A percentile compares a stretch with the other conserved stretches of the same genome.
Evolutionary conservation across 2,113 vertebrate species (phyloP).

Genomic region (Miniopterus natalensis): DNA sequence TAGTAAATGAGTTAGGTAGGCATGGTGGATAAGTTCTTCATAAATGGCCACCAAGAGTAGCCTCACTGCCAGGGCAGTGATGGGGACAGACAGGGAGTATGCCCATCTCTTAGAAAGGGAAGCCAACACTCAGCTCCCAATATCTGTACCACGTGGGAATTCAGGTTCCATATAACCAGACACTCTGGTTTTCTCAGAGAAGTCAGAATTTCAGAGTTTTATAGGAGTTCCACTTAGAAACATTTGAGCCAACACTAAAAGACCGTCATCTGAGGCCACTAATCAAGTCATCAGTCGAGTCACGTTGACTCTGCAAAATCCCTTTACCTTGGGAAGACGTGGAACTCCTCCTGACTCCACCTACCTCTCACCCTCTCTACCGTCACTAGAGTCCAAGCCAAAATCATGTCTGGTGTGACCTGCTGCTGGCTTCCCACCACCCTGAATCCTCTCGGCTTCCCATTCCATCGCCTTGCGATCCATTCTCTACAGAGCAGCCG

Average conservation of each 20-base stretch:
- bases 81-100: not conserved
- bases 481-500: not conserved
- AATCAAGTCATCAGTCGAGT: not conserved
- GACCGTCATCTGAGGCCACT: not conserved
- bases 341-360: not conserved
- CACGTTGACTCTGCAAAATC: not conserved
- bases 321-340: fast-evolving
- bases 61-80: not conserved
- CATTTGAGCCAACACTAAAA: not conserved
- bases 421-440: not conserved
- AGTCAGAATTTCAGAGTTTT: not conserved
- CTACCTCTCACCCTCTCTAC: not conserved
- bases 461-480: not conserved
- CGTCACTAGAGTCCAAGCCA: too few relatives aligned
- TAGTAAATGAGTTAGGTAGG: not conserved
- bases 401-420: not conserved
- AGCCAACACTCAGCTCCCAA: not conserved
- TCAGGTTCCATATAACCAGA: not conserved
- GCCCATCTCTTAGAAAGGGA: not conserved
- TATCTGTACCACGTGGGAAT: not conserved
- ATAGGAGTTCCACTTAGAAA: not conserved
- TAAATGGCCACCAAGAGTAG: not conserved
- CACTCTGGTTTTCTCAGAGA: not conserved
- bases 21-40: not conserved
- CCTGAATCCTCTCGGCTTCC: not conserved